phyloP scores from a whole-genome alignment of 2,113 vertebrate species.

The Hemiprocne comata region DNA sequence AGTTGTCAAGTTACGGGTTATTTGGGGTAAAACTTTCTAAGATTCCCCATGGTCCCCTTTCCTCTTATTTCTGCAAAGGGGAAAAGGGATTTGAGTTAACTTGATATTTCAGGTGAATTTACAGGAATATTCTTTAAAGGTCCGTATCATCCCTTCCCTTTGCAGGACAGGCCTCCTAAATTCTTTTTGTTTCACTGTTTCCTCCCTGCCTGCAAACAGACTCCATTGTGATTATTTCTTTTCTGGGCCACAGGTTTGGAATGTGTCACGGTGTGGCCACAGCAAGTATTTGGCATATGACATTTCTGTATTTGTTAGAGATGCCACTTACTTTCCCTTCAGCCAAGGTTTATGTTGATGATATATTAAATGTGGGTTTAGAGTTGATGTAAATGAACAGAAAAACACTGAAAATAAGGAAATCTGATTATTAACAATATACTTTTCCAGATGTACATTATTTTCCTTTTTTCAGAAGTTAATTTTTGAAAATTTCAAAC shows the following conservation, averaged over 20 bases:
- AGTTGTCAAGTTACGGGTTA: background rate
- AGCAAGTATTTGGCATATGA: background rate
- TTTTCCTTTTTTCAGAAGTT: background rate
- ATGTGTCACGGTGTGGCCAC: background rate
- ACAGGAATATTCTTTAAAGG: background rate
- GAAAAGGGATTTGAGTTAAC: background rate
- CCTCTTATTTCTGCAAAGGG: background rate
- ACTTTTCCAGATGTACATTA: background rate
- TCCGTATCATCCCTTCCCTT: background rate
- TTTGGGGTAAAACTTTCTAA: background rate
- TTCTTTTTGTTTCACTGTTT: background rate
- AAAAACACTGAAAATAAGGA: background rate
- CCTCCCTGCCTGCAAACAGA: background rate
- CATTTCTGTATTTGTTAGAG: constrained; percentile 4
- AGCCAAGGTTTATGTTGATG: background rate
- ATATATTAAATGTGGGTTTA: background rate
- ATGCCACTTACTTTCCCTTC: background rate
- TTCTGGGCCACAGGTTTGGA: background rate
- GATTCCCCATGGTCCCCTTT: background rate
- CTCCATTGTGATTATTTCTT: background rate
- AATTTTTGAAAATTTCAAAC: background rate
- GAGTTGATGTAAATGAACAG: background rate
- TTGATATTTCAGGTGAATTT: background rate
- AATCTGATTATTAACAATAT: background rate
- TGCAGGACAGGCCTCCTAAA: background rate